Base-by-base conservation (phyloP, 2,888 invertebrate genomes). In the Amorpha juglandis region DNA sequence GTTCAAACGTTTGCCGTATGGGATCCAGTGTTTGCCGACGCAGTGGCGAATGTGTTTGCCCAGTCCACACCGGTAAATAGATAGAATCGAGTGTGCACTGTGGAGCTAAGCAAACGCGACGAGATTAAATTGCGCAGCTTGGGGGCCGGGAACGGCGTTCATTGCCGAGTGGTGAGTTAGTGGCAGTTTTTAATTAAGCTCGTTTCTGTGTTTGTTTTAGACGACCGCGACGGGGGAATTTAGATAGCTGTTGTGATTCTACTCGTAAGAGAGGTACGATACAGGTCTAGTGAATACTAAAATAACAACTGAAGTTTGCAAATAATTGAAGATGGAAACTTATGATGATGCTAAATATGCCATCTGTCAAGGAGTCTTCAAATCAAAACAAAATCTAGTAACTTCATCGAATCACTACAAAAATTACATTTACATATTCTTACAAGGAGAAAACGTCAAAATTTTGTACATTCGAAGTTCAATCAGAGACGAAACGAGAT, bases 31-130 rank as follows among this genome's bases (percentile, higher is more conserved):
- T 66, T 63, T 35, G 51, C 8, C 6, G n/a, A 53, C 53, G 52
- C 52, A 16, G 53, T 52, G 52, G 66, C 12, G 42, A 62, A 53
- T 48, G 19, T 66, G 66, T 63, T 63, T 66, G 53, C 9, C 33
- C 12, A 63, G 66, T 16, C 33, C 14, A 35, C 42, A 52, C 52
- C 58, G 48, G 62, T 45, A 66, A 66, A 62, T 62, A 52, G 38
- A 51, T 27, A 16, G 50, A 47, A 33, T 62, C 35, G 52, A 63
- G 51, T 62, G 62, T 38, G 38, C n/a, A 50, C 48, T 63, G 33
- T 45, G 47, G 47, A 47, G 45, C 53, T 33, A 9, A 45, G 47
- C 53, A 64, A 64, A 64, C 64, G 16, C 14, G 53, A 21, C 33
- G 55, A 27, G 53, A 48, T 53, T 48, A 64, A 64, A 55, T 58